Conservation (phyloP, 2,113 vertebrate species). For the Phrynocephalus versicolor region DNA sequence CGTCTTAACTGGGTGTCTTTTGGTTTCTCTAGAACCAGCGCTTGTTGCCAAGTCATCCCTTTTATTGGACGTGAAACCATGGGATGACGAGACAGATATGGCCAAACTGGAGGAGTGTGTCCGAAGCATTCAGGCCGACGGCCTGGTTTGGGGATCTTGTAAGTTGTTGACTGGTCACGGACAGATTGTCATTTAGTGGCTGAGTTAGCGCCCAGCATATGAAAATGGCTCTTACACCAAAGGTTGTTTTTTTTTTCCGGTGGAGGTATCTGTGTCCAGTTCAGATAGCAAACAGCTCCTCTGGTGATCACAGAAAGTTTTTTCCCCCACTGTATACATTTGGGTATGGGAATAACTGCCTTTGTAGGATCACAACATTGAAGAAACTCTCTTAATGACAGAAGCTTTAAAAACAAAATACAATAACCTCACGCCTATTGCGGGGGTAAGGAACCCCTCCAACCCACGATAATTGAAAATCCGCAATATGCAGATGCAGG, state of each 20-base stretch:
- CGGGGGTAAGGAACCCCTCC: too few species aligned
- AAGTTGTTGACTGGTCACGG: constrained; percentile 64
- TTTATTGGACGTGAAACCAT: constrained; percentile 94
- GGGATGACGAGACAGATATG: constrained; percentile 98
- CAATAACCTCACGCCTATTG: too few species aligned
- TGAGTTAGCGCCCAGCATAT: too few species aligned
- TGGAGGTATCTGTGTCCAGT: background rate
- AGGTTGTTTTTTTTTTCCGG: background rate
- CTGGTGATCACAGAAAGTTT: too few species aligned
- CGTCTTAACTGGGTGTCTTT: background rate
- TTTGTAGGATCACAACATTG: too few species aligned
- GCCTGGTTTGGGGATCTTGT: constrained; percentile 97
- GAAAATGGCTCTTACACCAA: background rate
- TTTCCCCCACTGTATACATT: too few species aligned
- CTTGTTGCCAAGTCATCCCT: constrained; percentile 94
- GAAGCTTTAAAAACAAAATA: too few species aligned
- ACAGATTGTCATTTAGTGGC: background rate
- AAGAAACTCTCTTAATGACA: too few species aligned
- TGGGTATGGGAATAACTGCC: too few species aligned
- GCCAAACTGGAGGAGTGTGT: constrained; percentile 92
- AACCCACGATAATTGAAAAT: too few species aligned
- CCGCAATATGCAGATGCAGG: too few species aligned
- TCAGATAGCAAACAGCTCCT: background rate
- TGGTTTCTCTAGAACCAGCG: constrained; percentile 81
- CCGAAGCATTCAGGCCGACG: constrained; percentile 89